These are phyloP conservation scores for Anguilla rostrata DNA, from an alignment of 2,113 vertebrate genomes.

Conservation along the genomic window DNA sequence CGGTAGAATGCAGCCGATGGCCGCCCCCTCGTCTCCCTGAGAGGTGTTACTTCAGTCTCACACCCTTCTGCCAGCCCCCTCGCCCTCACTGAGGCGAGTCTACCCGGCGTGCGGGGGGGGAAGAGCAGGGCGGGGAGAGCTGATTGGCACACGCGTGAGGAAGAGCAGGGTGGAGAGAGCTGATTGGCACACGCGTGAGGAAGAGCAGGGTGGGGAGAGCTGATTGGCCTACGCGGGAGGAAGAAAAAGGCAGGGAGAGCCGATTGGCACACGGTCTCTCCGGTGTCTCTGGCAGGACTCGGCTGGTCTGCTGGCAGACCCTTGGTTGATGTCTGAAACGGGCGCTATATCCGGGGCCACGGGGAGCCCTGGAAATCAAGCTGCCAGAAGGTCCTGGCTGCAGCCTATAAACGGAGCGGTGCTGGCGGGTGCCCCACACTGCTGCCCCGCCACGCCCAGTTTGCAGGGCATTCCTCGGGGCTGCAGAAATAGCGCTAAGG, in stretches of 20 bases:
- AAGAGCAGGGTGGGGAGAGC: too few species aligned
- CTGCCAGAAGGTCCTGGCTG: not conserved
- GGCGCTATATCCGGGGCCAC: not conserved
- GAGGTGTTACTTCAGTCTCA: too few species aligned
- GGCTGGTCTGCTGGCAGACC: not conserved
- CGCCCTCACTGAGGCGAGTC: too few species aligned
- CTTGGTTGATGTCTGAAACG: not conserved
- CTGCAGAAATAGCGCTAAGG: not conserved
- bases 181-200: too few species aligned
- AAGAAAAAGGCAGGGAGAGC: not conserved
- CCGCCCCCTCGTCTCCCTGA: too few species aligned
- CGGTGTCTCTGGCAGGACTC: not conserved
- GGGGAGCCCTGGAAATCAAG: not conserved
- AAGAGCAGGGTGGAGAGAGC: too few species aligned
- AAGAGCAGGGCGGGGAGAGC: too few species aligned
- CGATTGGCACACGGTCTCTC: not conserved
- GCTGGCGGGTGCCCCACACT: not conserved
- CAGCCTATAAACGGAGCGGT: not conserved
- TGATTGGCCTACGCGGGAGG: too few species aligned
- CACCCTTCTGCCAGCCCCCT: too few species aligned
- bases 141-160: too few species aligned
- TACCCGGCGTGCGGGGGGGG: too few species aligned
- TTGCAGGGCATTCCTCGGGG: not conserved
- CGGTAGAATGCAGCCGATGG: too few species aligned
- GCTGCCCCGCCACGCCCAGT: not conserved